Conservation (phyloP, 2,888 invertebrate species). For the Sinhomidia bicolor region DNA sequence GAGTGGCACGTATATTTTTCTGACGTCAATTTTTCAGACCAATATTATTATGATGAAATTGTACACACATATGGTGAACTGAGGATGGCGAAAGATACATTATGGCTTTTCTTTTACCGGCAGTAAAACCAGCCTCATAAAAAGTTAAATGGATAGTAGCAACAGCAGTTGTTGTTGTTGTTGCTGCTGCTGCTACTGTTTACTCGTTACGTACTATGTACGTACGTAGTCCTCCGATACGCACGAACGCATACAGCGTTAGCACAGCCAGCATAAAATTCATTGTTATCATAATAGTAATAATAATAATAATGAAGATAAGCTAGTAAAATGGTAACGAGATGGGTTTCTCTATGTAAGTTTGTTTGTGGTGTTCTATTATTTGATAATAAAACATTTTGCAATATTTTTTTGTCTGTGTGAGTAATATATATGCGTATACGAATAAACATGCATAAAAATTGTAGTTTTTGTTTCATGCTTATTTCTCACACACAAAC, state of each 20-base stretch:
- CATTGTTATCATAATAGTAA: too few relatives aligned
- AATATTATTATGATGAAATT: not conserved
- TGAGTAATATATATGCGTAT: too few relatives aligned
- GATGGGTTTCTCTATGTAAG: too few relatives aligned
- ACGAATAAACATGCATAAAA: too few relatives aligned
- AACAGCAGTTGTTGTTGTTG: too few relatives aligned
- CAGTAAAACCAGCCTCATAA: constrained; percentile 3
- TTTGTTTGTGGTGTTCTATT: not conserved
- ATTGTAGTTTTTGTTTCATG: not conserved
- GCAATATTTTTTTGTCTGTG: not conserved
- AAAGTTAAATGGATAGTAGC: constrained; percentile 20
- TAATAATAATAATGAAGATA: too few relatives aligned
- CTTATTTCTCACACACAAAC: not conserved
- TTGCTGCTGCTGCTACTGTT: too few relatives aligned
- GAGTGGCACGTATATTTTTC: too few relatives aligned
- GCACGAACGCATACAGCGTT: not conserved
- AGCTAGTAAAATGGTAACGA: constrained; percentile 13
- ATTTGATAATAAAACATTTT: constrained; percentile 13
- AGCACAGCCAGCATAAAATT: too few relatives aligned
- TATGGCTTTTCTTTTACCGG: not conserved
- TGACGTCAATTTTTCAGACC: too few relatives aligned
- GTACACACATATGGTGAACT: not conserved
- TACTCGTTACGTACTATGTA: too few relatives aligned
- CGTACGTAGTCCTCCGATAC: not conserved
- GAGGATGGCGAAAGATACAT: not conserved